Evolutionary conservation across 2,888 invertebrate species (phyloP), one percentile per base, ranked within the genome.

Genomic region (Cheilosia vulpina): DNA sequence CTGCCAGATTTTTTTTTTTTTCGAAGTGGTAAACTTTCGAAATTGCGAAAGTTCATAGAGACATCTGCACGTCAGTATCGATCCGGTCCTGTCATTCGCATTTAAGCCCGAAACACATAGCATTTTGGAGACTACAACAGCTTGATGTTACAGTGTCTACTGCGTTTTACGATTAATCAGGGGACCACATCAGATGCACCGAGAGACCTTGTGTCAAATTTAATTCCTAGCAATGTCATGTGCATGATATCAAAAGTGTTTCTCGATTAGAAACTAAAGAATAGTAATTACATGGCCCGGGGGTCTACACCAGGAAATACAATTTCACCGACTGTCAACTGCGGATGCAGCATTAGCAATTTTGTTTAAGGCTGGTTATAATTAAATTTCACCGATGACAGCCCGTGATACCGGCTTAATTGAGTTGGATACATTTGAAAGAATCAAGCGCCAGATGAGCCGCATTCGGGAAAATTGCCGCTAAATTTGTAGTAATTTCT

Each of bases 191-290:
- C 19, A 1, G 13, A 34, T 41, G 38, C 38, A 38, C 11, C 38
- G 34, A 34, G 31, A 24, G 55, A 52, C 57, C 43, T 57, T 50
- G 81, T 76, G 80, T 85, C 85, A 80, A 60, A 80, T 66, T 66
- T 50, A 80, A 73, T 75, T 60, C 58, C n/a, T 7, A 27, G 43
- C 75, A 75, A 69, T 71, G 80, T 60, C 71, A 80, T 69, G 71
- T 43, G 65, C 31, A 60, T 13, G 38, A 76, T 68, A 81, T 76
- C 81, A 81, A 58, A 71, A 76, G 71, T 77, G 63, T 55, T 62
- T 57, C 76, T 81, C 76, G 55, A 85, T 85, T 81, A 85, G 81
- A 72, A 68, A 38, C 72, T 81, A 85, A 85, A 76, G 76, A 77
- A 81, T 72, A 50, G 85, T 85, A 85, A 85, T 85, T 77, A 77